These are phyloP conservation scores for Amniataba percoides DNA, from an alignment of 2,797 vertebrate genomes.

Conservation along the genomic window DNA sequence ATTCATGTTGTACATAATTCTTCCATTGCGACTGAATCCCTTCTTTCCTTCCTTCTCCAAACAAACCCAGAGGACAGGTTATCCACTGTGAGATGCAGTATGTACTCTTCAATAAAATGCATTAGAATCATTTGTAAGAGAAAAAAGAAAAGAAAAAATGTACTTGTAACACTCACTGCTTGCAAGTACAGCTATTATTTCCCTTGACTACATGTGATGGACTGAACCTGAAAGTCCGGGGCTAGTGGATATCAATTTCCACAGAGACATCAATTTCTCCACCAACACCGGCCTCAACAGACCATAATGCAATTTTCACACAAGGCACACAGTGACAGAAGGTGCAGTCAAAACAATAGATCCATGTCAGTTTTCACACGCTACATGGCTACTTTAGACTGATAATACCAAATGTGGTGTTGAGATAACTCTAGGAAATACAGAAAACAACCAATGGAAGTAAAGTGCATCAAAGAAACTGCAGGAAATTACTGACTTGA, in stretches of 20 bases:
- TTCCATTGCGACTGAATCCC: not conserved
- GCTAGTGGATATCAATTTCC: not conserved
- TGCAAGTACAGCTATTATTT: conserved; percentile 8
- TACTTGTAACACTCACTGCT: not conserved
- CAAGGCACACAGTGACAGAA: conserved; percentile 7
- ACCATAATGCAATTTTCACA: conserved; percentile 20
- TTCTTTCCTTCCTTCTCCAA: not conserved
- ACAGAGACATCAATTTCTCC: conserved; percentile 16
- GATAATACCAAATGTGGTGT: not conserved
- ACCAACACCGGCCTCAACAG: conserved; percentile 3
- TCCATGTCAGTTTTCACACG: not conserved
- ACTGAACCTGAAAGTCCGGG: not conserved
- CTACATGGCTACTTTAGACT: not conserved
- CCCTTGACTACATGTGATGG: not conserved
- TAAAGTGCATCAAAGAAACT: not conserved
- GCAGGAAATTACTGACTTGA: not conserved
- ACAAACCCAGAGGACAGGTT: not conserved
- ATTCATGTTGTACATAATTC: not conserved
- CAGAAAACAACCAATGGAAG: not conserved
- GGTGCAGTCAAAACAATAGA: not conserved
- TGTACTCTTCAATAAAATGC: not conserved
- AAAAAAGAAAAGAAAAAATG: not conserved
- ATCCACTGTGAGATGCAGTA: not conserved
- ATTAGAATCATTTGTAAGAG: not conserved
- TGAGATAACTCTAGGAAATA: not conserved